Conservation (phyloP, 2,797 vertebrate genomes). For the Coregonus ussuriensis region DNA sequence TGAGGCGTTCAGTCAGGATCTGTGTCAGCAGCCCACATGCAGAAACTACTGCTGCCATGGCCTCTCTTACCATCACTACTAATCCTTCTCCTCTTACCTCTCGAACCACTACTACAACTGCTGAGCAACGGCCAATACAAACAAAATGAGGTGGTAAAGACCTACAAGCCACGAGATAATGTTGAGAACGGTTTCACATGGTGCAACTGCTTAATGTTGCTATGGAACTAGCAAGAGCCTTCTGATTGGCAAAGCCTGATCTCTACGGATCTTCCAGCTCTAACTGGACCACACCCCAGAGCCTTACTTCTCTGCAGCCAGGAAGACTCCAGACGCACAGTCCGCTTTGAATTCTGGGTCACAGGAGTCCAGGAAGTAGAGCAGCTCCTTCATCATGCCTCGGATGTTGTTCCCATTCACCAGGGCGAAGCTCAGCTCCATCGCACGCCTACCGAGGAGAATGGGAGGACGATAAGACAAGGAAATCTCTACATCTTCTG, state of each 20-base stretch:
- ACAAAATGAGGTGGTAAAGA: not conserved
- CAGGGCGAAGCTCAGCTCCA: conserved; percentile 98
- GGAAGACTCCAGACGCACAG: conserved; percentile 97
- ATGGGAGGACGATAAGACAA: not conserved
- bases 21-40: not conserved
- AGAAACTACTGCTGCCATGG: not conserved
- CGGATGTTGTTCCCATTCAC: conserved; percentile 99
- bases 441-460: conserved; percentile 83
- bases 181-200: not conserved
- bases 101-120: not conserved
- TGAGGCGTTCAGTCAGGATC: not conserved
- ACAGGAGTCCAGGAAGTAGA: conserved; percentile 98
- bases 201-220: not conserved
- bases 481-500: not conserved
- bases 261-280: not conserved
- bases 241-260: not conserved
- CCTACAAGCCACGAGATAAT: not conserved
- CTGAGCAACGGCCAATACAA: not conserved
- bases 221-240: not conserved
- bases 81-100: not conserved
- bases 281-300: not conserved
- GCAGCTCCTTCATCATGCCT: conserved; percentile 99
- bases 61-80: not conserved
- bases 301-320: conserved; percentile 97
- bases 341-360: conserved; percentile 99